Base-by-base conservation (phyloP, 1,140 invertebrate genomes). In the Sweltsa coloradensis region DNA sequence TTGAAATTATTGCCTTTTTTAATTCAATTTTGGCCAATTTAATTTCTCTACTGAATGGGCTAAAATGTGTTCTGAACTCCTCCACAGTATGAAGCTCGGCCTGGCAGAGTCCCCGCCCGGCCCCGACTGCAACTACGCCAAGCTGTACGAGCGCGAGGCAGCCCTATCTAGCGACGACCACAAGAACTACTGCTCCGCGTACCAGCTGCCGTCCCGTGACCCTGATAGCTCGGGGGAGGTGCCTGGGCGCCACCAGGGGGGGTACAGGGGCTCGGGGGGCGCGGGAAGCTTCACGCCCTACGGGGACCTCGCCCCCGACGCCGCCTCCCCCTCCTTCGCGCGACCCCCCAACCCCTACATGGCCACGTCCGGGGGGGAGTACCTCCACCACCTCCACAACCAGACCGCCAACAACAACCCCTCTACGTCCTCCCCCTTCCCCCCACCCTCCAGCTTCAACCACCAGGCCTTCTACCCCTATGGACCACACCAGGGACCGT, bases 391-490 rank as follows among this genome's bases (percentile, higher is more conserved):
- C n/a, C 46, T 19, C 36, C 36, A 37, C 36, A 16, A 47, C 24
- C 43, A 45, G n/a, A n/a, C n/a, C n/a, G n/a, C 27, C 46, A 47
- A 29, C 16, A 29, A n/a, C 46, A 40, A 21, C 16, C n/a, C n/a
- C n/a, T n/a, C n/a, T n/a, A n/a, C 36, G n/a, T 39, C 36, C 9
- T 3, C 47, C 9, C 14, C 29, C 19, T 14, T 7, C 18, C 18
- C 46, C 5, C 16, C 24, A 13, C 21, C 23, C 5, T 9, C 37
- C 16, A 36, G 34, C n/a, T 14, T 18, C 2, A 25, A 41, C n/a
- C 46, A 48, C 24, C 48, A 50, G 22, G 48, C 48, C 13, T 50
- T 50, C 31, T 50, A 50, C 23, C 48, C 48, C 13, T 50, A 50
- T 18, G 48, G 48, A 14, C 42, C 41, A 0, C 48, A 41, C 6